phyloP scores from a whole-genome alignment of 2,888 invertebrate genomes.

The Isotomurus palustris region DNA sequence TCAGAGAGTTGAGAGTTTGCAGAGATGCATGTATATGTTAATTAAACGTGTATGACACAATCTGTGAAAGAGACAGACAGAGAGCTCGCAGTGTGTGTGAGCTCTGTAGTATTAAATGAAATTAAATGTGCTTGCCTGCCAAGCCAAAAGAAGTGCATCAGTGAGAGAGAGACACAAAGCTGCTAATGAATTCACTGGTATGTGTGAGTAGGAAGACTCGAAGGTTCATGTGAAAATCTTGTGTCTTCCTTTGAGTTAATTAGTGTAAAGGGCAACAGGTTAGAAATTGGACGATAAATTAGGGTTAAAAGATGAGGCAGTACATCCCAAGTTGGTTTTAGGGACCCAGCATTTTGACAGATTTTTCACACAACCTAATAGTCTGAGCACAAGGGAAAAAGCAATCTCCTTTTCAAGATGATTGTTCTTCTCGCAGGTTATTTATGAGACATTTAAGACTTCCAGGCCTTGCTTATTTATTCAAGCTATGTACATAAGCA shows the following conservation, averaged over 20 bases:
- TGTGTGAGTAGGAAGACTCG: too few species aligned
- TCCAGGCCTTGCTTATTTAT: constrained; percentile 1
- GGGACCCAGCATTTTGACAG: constrained; percentile 7
- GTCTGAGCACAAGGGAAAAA: background rate
- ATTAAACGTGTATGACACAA: too few species aligned
- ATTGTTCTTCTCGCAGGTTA: constrained; percentile 8
- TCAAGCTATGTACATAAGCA: background rate
- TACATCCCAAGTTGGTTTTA: background rate
- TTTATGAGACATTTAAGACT: constrained; percentile 14
- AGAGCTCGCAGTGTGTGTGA: too few species aligned
- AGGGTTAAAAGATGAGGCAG: background rate
- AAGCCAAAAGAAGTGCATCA: too few species aligned
- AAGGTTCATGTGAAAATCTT: too few species aligned
- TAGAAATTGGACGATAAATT: constrained; percentile 11
- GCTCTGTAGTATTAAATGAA: too few species aligned
- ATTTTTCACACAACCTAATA: constrained; percentile 7
- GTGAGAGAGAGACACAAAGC: too few species aligned
- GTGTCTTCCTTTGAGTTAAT: background rate
- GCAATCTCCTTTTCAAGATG: constrained; percentile 11
- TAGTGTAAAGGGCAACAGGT: constrained; percentile 10
- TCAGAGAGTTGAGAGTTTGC: too few species aligned
- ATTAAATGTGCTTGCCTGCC: too few species aligned
- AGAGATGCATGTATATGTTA: too few species aligned
- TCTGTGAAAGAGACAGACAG: too few species aligned
- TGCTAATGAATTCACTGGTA: too few species aligned